Base-by-base conservation (phyloP, 37 sponge, comb jelly and placozoan species). In the Bolinopsis microptera region DNA sequence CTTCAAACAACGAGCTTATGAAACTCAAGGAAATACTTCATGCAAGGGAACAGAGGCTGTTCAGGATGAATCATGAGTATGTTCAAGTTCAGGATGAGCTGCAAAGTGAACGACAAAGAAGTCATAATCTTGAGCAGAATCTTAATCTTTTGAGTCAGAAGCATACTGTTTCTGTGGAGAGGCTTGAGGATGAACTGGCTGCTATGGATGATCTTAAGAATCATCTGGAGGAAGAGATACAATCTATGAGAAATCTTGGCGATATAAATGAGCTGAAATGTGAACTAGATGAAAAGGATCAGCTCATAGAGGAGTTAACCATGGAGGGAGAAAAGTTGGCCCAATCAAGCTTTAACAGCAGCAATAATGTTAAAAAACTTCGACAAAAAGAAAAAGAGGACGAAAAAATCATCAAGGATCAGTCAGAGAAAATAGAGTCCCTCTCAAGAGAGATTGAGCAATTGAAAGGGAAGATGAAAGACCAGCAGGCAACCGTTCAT, bases 361-460 rank as follows among this genome's bases (percentile, higher is more conserved):
- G n/a, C 35, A 95, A 96, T 38, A 95, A 80, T 28, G 97, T 98
- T 92, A 98, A 98, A 95, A 98, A 97, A 61, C 94, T 98, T 35
- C 92, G 96, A 34, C 92, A 72, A 68, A 98, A 96, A 83, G 95
- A 96, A 35, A 95, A 95, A 76, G 95, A 98, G 41, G 94, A 94
- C 80, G 95, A 96, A 27, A 95, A 98, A 41, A 92, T 96, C 32
- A 93, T 96, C 0, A 69, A 92, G 18, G 76, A 94, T 1, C 95
- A 93, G 69, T 39, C 61, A 38, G 61, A 86, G n/a, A 41, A 86
- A 69, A 69, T 93, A 25, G 93, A 93, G 1, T 69, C 24, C 2
- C 75, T 69, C 32, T 25, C 69, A 5, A 69, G 8, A 18, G n/a
- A n/a, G 18, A 86, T 86, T 24, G 61, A 86, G 40, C 38, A 86